These are phyloP conservation scores for Sympetrum striolatum DNA, from an alignment of 2,888 invertebrate species.

Conservation along the genomic window DNA sequence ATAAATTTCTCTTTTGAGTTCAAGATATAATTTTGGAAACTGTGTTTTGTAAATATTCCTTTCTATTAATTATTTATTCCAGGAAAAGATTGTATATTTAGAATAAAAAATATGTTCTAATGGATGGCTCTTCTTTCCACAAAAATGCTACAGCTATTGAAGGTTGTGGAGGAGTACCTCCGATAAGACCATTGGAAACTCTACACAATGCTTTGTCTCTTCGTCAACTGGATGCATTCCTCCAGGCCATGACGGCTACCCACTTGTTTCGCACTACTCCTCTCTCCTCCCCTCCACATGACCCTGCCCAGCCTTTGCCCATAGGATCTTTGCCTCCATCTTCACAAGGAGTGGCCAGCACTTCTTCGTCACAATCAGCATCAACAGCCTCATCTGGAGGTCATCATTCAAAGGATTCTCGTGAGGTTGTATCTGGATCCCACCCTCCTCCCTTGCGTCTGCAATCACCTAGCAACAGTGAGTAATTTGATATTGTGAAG, in stretches of 20 bases:
- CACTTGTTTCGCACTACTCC: constrained; percentile 74
- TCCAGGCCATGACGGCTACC: constrained; percentile 83
- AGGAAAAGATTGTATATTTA: no score
- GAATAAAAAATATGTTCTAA: no score
- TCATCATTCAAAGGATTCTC: constrained; percentile 11
- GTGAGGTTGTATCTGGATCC: not conserved
- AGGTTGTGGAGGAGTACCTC: constrained; percentile 91
- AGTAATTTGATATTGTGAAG: constrained; percentile 53
- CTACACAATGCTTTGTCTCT: constrained; percentile 95
- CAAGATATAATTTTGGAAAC: no score
- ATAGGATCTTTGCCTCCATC: not conserved
- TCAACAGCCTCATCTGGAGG: constrained; percentile 47
- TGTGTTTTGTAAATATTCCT: no score
- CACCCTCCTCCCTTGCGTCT: constrained; percentile 57
- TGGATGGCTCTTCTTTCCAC: constrained; percentile 47
- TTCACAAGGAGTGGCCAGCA: not conserved
- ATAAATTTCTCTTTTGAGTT: no score
- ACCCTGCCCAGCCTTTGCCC: not conserved
- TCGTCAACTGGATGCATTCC: constrained; percentile 86
- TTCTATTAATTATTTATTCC: no score
- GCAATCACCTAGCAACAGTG: constrained; percentile 63
- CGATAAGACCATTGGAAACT: constrained; percentile 95
- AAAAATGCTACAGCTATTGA: constrained; percentile 69
- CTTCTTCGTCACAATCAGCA: constrained; percentile 52
- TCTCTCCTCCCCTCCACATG: constrained; percentile 70